A percentile compares a stretch with the other conserved stretches of the same genome.
Conservation (phyloP, 2,797 vertebrate genomes). For the Nyctalus aviator region DNA sequence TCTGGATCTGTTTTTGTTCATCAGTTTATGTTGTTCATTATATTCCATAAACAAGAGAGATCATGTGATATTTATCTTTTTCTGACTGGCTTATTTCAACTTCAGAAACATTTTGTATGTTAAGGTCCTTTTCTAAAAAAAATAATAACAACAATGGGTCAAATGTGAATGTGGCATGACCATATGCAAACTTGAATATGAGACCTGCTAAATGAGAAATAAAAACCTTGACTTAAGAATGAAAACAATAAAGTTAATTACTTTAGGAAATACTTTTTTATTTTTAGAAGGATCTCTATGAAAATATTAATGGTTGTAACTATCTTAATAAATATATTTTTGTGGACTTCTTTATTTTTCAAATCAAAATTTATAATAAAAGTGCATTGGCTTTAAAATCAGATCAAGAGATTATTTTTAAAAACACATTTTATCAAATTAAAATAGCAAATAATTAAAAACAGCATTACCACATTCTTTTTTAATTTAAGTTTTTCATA, state of each 20-base stretch:
- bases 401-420: not conserved
- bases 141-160: too few relatives aligned
- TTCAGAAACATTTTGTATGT: not conserved
- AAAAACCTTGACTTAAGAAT: conserved; percentile 47
- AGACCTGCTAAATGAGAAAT: not conserved
- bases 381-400: conserved; percentile 30
- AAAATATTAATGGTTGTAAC: conserved; percentile 32
- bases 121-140: not conserved
- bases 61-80: too few relatives aligned
- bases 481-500: not conserved
- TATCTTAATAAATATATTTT: conserved; percentile 21
- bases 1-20: too few relatives aligned
- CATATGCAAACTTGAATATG: not conserved
- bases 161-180: not conserved
- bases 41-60: too few relatives aligned
- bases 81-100: too few relatives aligned
- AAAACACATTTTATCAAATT: conserved; percentile 47
- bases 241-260: conserved; percentile 39
- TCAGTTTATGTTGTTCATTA: too few relatives aligned
- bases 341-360: conserved; percentile 42
- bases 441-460: conserved; percentile 56
- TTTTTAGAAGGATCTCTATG: conserved; percentile 16
- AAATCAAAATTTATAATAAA: conserved; percentile 37
- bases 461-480: not conserved
- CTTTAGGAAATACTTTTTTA: conserved; percentile 53